Conservation (phyloP, 1,140 invertebrate species). For the Danaus plexippus region DNA sequence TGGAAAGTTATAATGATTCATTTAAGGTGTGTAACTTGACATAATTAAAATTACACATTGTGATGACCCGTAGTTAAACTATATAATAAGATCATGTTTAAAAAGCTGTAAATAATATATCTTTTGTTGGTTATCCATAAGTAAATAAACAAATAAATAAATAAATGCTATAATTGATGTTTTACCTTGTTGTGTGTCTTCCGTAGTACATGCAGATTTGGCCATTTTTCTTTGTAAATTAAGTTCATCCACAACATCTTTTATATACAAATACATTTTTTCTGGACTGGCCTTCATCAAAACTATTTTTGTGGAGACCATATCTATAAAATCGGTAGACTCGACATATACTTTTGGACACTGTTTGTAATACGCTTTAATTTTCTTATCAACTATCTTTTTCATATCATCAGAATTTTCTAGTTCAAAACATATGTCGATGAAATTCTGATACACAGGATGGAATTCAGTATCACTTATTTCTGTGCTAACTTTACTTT, state of each 20-base stretch:
- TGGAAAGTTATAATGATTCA: too few relatives aligned
- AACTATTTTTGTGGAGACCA: constrained; percentile 54
- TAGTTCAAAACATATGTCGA: constrained; percentile 52
- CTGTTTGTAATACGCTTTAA: constrained; percentile 61
- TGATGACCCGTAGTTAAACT: too few relatives aligned
- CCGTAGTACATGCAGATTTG: constrained; percentile 20
- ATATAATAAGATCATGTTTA: too few relatives aligned
- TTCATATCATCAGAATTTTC: constrained; percentile 64
- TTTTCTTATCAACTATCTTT: constrained; percentile 63
- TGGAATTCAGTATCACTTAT: constrained; percentile 34
- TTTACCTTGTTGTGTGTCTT: too few relatives aligned
- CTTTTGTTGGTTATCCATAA: too few relatives aligned
- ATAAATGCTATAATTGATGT: not conserved
- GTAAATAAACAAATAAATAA: too few relatives aligned
- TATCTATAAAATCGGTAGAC: constrained; percentile 58
- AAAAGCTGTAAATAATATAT: too few relatives aligned
- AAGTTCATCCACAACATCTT: constrained; percentile 64
- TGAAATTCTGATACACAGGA: constrained; percentile 52
- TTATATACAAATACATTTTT: constrained; percentile 64
- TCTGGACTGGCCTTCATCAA: constrained; percentile 51
- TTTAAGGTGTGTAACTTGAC: too few relatives aligned
- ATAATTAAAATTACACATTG: too few relatives aligned
- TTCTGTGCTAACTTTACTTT: constrained; percentile 7
- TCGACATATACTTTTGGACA: constrained; percentile 57
- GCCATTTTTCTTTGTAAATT: constrained; percentile 55